Evolutionary conservation across 2,888 invertebrate genomes (phyloP), one percentile per base, ranked within the genome.

Genomic region (Cephus rjabovi): DNA sequence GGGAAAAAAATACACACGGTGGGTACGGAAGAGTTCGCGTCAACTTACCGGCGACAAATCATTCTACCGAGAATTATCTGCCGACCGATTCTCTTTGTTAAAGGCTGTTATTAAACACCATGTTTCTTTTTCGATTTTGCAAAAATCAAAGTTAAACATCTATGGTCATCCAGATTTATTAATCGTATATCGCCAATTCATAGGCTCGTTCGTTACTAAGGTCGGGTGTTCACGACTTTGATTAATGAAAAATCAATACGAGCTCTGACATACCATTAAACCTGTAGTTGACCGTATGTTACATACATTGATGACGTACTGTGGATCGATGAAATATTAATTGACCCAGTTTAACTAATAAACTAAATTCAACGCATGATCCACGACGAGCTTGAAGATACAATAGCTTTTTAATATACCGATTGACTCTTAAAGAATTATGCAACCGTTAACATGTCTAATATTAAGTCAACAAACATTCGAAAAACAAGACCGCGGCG

Each of bases 21-120:
- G 9, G 9, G 23, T 23, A 23, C 56, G 23, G 23, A 56, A 56
- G 9, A 56, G 56, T 56, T 56, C 56, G 56, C 56, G n/a, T 23
- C 34, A 12, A 23, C 74, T 34, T n/a, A 30, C 23, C 74, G 35
- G 30, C 34, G 74, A 74, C 35, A 35, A 74, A 74, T 74, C 35
- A 74, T 34, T 74, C 34, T 74, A 34, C 23, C 35, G 74, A 34
- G 34, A 74, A 23, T 74, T 74, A 23, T 34, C n/a, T 23, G 74
- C 31, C 74, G 23, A 74, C 23, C 23, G 23, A 30, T 35, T 31
- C 33, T 71, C 33, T 31, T 11, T 11, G 71, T 23, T 23, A 15
- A 56, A 56, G 23, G 23, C 2, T 23, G 23, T 23, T 4, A 71
- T 70, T 4, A 70, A 30, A 33, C 12, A 15, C 3, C 11, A 11